phyloP scores from a whole-genome alignment of 2,888 invertebrate genomes.

The Plebejus anna region DNA sequence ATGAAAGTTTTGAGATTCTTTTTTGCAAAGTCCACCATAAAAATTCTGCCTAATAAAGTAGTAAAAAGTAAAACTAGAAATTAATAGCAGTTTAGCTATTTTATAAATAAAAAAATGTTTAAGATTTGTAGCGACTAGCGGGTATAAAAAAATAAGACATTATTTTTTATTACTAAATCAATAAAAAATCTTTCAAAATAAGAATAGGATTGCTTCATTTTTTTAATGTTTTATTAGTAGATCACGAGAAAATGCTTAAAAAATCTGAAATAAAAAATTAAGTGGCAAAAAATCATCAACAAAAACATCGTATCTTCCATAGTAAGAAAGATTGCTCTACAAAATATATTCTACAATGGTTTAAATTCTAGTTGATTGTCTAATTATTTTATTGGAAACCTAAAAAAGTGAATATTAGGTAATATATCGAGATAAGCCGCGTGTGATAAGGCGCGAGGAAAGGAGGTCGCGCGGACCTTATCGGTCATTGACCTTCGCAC shows the following conservation, averaged over 20 bases:
- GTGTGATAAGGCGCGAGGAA: conserved; percentile 53
- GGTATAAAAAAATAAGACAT: neutral
- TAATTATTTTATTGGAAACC: conserved; percentile 27
- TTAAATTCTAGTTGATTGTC: neutral
- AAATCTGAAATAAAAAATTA: neutral
- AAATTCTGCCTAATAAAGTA: neutral
- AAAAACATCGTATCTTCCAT: neutral
- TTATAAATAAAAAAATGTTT: neutral
- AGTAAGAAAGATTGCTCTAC: neutral
- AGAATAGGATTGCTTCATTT: neutral
- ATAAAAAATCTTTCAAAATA: neutral
- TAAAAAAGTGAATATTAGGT: conserved; percentile 32
- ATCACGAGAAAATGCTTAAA: neutral
- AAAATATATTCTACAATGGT: neutral
- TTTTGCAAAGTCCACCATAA: neutral
- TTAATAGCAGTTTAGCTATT: neutral
- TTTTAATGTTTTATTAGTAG: neutral
- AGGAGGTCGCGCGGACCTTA: conserved; percentile 69
- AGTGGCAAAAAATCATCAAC: neutral
- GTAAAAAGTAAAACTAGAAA: neutral
- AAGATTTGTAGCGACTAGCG: neutral
- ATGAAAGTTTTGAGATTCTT: neutral
- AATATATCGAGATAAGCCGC: conserved; percentile 53
- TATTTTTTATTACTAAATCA: neutral
- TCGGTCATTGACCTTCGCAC: conserved; percentile 78